phyloP scores from a whole-genome alignment of 1,140 invertebrate genomes.

The Cheumatopsyche charites region DNA sequence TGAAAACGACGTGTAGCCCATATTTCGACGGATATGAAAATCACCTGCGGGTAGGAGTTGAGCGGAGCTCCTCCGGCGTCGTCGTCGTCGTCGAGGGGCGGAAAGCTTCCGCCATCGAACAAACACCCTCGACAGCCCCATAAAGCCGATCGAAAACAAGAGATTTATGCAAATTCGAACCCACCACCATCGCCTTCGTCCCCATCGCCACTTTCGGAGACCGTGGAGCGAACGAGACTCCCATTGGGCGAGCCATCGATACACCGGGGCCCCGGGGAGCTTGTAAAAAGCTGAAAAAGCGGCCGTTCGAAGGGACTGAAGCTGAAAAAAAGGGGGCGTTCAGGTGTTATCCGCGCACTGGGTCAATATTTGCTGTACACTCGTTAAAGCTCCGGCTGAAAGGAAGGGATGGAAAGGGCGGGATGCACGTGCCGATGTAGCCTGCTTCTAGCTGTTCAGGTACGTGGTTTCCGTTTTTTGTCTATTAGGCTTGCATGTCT shows the following conservation, averaged over 20 bases:
- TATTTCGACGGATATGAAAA: too few relatives aligned
- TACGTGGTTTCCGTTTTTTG: too few relatives aligned
- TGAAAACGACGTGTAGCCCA: too few relatives aligned
- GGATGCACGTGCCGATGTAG: too few relatives aligned
- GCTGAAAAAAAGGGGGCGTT: background rate
- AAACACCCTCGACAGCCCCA: constrained; percentile 25
- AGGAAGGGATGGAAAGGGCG: too few relatives aligned
- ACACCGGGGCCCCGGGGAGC: background rate
- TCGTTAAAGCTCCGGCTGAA: too few relatives aligned
- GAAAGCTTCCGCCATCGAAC: constrained; percentile 17
- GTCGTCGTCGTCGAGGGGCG: background rate
- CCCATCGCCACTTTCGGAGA: background rate
- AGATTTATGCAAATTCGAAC: constrained; percentile 32
- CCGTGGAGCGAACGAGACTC: background rate
- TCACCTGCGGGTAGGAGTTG: too few relatives aligned
- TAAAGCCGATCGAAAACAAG: constrained; percentile 35
- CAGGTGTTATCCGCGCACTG: too few relatives aligned
- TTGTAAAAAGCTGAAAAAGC: background rate
- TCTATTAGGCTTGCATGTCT: too few relatives aligned
- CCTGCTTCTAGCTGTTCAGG: too few relatives aligned
- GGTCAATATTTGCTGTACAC: too few relatives aligned
- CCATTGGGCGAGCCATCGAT: background rate
- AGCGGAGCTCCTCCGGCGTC: too few relatives aligned
- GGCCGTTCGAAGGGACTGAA: background rate
- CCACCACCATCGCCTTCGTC: background rate